Base-by-base conservation (phyloP, 2,113 vertebrate genomes). In the Solea solea region DNA sequence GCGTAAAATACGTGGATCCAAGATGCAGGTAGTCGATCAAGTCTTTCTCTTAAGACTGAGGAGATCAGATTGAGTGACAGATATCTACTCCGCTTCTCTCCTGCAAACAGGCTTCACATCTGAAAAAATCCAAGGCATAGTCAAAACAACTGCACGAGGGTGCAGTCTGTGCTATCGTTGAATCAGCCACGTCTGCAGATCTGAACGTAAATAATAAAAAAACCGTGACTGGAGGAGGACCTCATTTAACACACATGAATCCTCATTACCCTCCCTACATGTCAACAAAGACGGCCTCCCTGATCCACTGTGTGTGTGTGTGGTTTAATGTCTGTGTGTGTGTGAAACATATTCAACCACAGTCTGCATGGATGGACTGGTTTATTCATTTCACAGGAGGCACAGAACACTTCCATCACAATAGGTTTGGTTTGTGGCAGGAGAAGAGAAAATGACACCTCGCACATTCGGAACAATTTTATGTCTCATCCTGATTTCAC, bases 121-220 rank as follows among this genome's bases (percentile, higher is more conserved):
- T 34, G 34, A 34, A 34, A 72, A 60, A 73, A 68, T 45, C 51
- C 50, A 50, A 51, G 46, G 51, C n/a, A 15, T 4, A 82, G 81
- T 67, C 81, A 79, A 83, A 86, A 85, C 82, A 88, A 63, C 45
- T 44, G 64, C 62, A 34, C 0, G 3, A 34, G 46, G 21, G 7
- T 0, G 34, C 56, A 64, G 80, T 54, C 84, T 46, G 51, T 45
- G 49, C 69, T 83, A 86, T 85, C 64, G 13, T 57, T 34, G 40
- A 51, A 82, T 87, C 82, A 55, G 8, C 3, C 9, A 49, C 7
- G 50, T 74, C 66, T 64, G 70, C 61, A 48, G 75, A 46, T 56
- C 16, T 9, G 3, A 62, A 50, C 13, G 54, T 54, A 39, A 64
- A 21, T 21, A 21, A 21, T 21, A 21, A 21, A 21, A 21, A 21